Conservation (phyloP, 2,797 vertebrate species). For the Lepilemur ruficaudatus region DNA sequence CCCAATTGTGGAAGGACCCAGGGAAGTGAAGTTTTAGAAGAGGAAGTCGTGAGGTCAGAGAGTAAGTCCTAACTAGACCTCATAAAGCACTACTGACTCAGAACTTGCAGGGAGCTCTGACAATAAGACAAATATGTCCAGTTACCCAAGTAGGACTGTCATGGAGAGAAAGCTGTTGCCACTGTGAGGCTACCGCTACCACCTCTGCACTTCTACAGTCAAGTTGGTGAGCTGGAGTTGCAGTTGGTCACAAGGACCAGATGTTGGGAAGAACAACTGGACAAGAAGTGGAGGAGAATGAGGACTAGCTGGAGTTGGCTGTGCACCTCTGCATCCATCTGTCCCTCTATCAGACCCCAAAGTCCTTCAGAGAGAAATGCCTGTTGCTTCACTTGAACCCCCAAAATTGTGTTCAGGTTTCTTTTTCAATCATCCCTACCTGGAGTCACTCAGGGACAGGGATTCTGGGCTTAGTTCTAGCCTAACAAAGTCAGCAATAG, state of each 20-base stretch:
- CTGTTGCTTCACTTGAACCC: background rate
- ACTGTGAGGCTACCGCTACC: no score
- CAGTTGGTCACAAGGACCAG: background rate
- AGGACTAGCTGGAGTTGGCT: background rate
- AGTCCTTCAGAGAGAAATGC: background rate
- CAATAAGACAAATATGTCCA: background rate
- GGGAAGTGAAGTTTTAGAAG: background rate
- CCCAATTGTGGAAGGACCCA: background rate
- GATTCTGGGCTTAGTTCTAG: background rate
- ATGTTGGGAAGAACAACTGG: background rate
- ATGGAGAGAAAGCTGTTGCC: background rate
- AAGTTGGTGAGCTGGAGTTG: background rate
- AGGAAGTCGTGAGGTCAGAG: background rate
- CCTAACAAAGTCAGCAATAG: background rate
- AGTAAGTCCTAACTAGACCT: background rate
- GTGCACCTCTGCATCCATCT: background rate
- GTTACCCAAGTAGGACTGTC: background rate
- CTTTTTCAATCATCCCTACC: background rate
- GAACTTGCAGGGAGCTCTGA: background rate
- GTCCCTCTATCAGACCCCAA: background rate
- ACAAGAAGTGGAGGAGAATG: background rate
- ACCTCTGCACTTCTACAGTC: accelerated
- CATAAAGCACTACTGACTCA: no score
- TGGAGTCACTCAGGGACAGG: background rate
- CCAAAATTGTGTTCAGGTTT: background rate